phyloP scores from a whole-genome alignment of 2,113 vertebrate genomes.

The Pipra filicauda region DNA sequence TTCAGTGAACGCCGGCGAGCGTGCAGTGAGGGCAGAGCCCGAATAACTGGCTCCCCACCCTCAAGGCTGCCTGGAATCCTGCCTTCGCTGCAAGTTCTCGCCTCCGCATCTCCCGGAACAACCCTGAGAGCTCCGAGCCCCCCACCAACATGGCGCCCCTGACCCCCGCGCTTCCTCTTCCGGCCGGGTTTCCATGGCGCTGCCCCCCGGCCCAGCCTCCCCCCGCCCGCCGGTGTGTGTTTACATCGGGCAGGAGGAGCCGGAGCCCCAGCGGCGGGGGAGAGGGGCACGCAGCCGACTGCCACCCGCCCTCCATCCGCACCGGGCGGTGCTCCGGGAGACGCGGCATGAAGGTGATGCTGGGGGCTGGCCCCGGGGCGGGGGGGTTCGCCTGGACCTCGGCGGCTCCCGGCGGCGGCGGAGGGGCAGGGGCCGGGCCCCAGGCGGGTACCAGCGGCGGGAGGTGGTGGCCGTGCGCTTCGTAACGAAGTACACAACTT shows the following conservation, averaged over 20 bases:
- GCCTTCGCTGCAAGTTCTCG: rapidly evolving
- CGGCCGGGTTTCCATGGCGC: conserved; percentile 55
- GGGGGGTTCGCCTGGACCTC: not conserved
- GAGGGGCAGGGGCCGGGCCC: not conserved
- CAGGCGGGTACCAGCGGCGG: not conserved
- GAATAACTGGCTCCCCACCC: not conserved
- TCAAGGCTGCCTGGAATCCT: not conserved
- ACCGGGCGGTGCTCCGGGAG: conserved; percentile 10
- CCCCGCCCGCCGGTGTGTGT: not conserved
- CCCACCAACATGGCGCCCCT: conserved; percentile 15
- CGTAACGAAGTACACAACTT: not conserved
- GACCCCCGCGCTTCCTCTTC: conserved; percentile 45
- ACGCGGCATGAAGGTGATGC: conserved; percentile 58
- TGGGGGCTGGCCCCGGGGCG: not conserved
- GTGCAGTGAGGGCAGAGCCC: rapidly evolving
- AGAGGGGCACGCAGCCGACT: not conserved
- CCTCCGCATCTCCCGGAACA: not conserved
- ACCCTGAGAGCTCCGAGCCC: rapidly evolving
- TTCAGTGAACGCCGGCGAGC: not conserved
- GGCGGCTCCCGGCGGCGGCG: not conserved
- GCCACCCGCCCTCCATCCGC: not conserved
- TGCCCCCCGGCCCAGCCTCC: conserved; percentile 18
- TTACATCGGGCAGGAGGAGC: conserved; percentile 43
- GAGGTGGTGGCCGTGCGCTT: not conserved
- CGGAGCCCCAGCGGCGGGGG: not conserved